Evolutionary conservation across 2,888 invertebrate genomes (phyloP).

Genomic region (Lissonota sp.): DNA sequence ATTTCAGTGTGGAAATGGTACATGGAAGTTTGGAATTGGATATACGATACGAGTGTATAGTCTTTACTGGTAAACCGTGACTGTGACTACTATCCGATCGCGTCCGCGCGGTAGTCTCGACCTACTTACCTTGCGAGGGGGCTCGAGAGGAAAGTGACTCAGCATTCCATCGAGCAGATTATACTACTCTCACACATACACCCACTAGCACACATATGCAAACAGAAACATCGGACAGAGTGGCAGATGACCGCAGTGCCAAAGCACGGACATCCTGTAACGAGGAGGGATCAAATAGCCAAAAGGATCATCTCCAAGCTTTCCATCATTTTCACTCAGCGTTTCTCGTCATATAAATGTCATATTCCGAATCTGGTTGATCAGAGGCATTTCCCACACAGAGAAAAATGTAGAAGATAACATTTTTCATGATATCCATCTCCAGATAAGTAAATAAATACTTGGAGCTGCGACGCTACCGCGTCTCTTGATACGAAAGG

Average conservation of each 20-base stretch:
- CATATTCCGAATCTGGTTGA: too few species aligned
- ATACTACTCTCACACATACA: conserved; percentile 40
- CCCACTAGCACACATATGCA: not conserved
- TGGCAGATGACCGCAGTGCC: conserved; percentile 14
- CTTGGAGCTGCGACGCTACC: too few species aligned
- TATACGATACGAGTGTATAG: conserved; percentile 5
- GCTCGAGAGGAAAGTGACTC: conserved; percentile 71
- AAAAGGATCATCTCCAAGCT: conserved; percentile 35
- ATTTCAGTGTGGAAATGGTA: conserved; percentile 1
- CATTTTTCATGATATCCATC: too few species aligned
- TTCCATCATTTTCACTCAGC: too few species aligned
- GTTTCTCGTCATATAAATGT: too few species aligned
- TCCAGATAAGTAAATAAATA: too few species aligned
- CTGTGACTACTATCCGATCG: conserved; percentile 54
- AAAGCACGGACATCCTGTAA: conserved; percentile 37
- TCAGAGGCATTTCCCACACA: too few species aligned
- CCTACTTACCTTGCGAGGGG: conserved; percentile 66
- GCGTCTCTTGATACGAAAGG: too few species aligned
- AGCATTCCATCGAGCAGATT: conserved; percentile 68
- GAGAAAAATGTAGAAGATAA: too few species aligned
- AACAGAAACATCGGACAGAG: not conserved
- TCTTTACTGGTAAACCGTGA: not conserved
- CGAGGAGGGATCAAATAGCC: conserved; percentile 25
- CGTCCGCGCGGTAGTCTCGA: conserved; percentile 65
- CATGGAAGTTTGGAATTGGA: conserved; percentile 21